phyloP scores from a whole-genome alignment of 2,113 vertebrate species.

The Nothoprocta pentlandii region DNA sequence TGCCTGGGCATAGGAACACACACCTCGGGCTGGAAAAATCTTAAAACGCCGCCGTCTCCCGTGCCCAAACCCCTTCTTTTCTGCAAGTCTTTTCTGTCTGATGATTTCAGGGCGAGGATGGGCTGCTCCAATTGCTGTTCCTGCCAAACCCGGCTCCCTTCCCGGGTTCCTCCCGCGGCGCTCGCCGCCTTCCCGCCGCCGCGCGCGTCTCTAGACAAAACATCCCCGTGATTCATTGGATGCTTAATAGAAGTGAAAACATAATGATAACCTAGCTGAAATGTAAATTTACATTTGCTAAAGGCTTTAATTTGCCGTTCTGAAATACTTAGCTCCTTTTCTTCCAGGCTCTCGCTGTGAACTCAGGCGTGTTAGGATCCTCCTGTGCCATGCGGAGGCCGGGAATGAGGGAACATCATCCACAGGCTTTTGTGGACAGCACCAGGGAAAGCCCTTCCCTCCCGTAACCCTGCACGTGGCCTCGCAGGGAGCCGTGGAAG shows the following conservation, averaged over 20 bases:
- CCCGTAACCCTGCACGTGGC: too few species aligned
- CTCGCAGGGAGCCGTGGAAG: too few species aligned
- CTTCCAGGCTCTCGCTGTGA: constrained; percentile 30
- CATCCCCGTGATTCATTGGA: constrained; percentile 69
- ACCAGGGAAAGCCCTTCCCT: not conserved
- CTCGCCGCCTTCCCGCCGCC: constrained; percentile 42
- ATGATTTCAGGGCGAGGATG: constrained; percentile 5
- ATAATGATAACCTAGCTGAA: constrained; percentile 70
- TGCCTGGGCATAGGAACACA: not conserved
- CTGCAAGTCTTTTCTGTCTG: not conserved
- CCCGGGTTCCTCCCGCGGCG: constrained; percentile 12
- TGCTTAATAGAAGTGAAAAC: constrained; percentile 60
- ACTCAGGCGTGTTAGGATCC: constrained; percentile 41
- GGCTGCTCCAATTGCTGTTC: not conserved
- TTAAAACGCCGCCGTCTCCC: not conserved
- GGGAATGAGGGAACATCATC: not conserved
- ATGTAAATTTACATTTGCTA: constrained; percentile 70
- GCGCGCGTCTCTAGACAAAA: constrained; percentile 66
- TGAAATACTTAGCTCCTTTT: constrained; percentile 52
- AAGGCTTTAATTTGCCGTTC: constrained; percentile 61
- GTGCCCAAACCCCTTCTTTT: not conserved
- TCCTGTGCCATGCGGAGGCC: not conserved
- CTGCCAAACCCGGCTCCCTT: constrained; percentile 39
- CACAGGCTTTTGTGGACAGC: not conserved
- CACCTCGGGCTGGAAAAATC: not conserved